Conservation (phyloP, 2,113 vertebrate genomes). For the Elgaria multicarinata region DNA sequence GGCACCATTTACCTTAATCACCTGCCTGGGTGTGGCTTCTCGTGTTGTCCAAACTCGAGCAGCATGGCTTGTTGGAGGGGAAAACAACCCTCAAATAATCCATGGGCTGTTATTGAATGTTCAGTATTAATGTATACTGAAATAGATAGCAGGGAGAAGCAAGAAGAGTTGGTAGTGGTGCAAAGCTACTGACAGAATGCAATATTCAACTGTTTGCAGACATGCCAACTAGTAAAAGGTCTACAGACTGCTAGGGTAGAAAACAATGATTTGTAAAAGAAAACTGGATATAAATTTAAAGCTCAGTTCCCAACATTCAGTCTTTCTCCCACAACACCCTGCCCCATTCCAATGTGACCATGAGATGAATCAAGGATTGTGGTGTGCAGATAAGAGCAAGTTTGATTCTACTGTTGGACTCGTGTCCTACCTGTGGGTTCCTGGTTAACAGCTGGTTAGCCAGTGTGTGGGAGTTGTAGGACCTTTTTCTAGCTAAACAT, state of each 20-base stretch:
- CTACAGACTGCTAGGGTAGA: neutral
- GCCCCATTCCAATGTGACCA: neutral
- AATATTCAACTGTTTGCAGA: neutral
- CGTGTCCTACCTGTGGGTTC: too few species aligned
- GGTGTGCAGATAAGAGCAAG: neutral
- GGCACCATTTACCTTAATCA: too few species aligned
- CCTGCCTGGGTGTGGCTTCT: too few species aligned
- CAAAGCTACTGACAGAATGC: neutral
- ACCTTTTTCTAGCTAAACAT: too few species aligned
- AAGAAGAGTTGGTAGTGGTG: neutral
- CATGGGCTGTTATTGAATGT: too few species aligned
- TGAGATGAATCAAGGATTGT: neutral
- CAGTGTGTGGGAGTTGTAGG: too few species aligned
- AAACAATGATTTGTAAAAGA: neutral
- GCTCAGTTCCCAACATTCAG: neutral
- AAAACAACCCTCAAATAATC: too few species aligned
- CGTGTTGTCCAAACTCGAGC: too few species aligned
- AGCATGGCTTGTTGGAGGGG: too few species aligned
- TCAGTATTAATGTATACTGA: neutral
- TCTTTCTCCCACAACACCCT: neutral
- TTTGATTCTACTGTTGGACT: too few species aligned
- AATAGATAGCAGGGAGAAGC: neutral
- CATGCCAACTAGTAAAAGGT: neutral
- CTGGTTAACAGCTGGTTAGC: too few species aligned
- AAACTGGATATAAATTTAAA: too few species aligned